Conservation (phyloP, 1,140 invertebrate species). For the Daktulosphaira vitifoliae region DNA sequence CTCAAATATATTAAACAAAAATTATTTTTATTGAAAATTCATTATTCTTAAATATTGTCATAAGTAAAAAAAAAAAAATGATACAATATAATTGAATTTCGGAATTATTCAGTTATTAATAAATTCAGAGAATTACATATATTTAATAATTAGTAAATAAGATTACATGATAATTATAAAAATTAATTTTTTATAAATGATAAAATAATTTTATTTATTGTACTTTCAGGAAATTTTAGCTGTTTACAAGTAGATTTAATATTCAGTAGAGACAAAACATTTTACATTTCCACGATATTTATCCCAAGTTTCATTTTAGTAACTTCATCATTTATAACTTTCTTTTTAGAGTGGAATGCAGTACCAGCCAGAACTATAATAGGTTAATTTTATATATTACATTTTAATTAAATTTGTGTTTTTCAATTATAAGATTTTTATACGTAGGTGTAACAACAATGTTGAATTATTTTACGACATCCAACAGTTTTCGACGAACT, state of each 20-base stretch:
- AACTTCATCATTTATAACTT: slow-evolving; percentile 87
- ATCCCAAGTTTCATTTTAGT: slow-evolving; percentile 91
- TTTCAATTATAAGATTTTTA: too few relatives aligned
- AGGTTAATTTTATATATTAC: slow-evolving; percentile 50
- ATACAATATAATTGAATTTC: too few relatives aligned
- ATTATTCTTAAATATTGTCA: too few relatives aligned
- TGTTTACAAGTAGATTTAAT: slow-evolving; percentile 83
- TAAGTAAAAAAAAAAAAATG: too few relatives aligned
- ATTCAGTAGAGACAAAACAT: slow-evolving; percentile 85
- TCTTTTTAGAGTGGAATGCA: slow-evolving; percentile 94
- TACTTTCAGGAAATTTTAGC: slow-evolving; percentile 83
- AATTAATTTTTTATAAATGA: too few relatives aligned
- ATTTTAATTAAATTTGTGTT: not conserved
- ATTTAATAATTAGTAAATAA: too few relatives aligned
- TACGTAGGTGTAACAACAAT: slow-evolving; percentile 82
- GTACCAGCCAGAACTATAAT: slow-evolving; percentile 88
- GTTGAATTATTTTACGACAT: slow-evolving; percentile 95
- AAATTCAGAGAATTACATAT: too few relatives aligned
- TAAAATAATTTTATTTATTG: too few relatives aligned
- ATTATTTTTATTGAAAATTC: too few relatives aligned
- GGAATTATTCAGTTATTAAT: too few relatives aligned
- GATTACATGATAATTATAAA: too few relatives aligned
- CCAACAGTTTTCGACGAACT: slow-evolving; percentile 77
- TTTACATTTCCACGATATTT: slow-evolving; percentile 93
- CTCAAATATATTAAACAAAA: too few relatives aligned